Percentiles rank a stretch among this genome's conserved stretches.
Conservation (phyloP, 2,888 invertebrate species). For the Agelastica alni region DNA sequence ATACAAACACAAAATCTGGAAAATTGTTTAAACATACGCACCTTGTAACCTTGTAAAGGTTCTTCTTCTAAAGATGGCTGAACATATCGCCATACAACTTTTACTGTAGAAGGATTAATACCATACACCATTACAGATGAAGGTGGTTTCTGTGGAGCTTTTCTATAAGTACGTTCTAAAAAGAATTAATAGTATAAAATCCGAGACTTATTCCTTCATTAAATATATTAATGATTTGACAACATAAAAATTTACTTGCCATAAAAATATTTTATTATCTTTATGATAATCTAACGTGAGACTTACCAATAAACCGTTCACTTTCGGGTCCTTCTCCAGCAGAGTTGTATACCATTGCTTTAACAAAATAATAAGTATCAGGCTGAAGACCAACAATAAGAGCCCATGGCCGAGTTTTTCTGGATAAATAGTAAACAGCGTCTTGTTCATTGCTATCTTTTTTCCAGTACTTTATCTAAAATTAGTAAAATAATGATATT, state of each 20-base stretch:
- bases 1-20: no score
- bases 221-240: no score
- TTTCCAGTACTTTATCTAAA: constrained; percentile 88
- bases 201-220: neutral
- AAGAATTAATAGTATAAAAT: neutral
- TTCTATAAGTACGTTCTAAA: constrained; percentile 81
- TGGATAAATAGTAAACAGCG: constrained; percentile 81
- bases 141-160: constrained; percentile 93
- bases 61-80: constrained; percentile 90
- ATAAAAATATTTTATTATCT: no score
- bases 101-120: constrained; percentile 83
- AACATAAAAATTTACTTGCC: no score
- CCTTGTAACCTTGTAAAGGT: constrained; percentile 91
- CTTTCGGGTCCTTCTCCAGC: constrained; percentile 97
- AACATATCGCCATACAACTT: constrained; percentile 92
- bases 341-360: constrained; percentile 93
- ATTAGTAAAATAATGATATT: no score
- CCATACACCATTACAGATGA: constrained; percentile 86
- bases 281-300: no score
- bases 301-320: constrained; percentile 75
- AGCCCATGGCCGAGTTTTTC: constrained; percentile 83
- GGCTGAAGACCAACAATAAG: constrained; percentile 91
- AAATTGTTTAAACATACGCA: constrained; percentile 46
- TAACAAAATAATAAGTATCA: constrained; percentile 90
- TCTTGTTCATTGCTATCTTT: constrained; percentile 74